Base-by-base conservation (phyloP, 2,888 invertebrate genomes). In the Dendrolimus pini region DNA sequence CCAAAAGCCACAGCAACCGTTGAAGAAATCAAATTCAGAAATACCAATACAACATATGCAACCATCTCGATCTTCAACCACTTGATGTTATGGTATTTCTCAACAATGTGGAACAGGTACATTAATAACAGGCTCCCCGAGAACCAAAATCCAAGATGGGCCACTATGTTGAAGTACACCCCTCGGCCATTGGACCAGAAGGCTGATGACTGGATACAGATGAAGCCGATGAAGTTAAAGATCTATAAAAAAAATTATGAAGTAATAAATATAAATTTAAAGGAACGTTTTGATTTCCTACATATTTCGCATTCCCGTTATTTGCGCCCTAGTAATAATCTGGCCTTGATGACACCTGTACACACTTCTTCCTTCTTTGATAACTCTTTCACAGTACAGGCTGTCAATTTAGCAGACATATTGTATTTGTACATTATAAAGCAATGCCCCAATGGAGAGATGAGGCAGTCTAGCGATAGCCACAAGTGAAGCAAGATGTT, bases 1-100 rank as follows among this genome's bases (percentile, higher is more conserved):
- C 91, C 92, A 62, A 91, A 93, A 0, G 94, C 93, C 1, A 95
- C 94, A 6, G 93, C 94, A 58, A 96, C 92, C 10, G 94, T 92
- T 0, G 96, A 93, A 0, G 96, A 95, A 56, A 96, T 93, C 63
- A 97, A 86, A 74, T 96, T 96, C 67, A 95, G 91, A 55, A 94
- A 85, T 8, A 94, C 90, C 93, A 95, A 94, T 9, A 94, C 68
- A 0, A 92, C 91, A 73, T 94, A 94, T 71, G 92, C 95, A n/a
- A 93, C 85, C 77, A 96, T 92, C 83, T 97, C 97, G 65, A 95
- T 93, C 80, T 95, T 94, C 61, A 97, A 83, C 97, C 97, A 97
- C 30, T 96, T 96, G 66, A 97, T 92, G 75, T 93, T 94, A 74
- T 94, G 94, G 70, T 95, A 93, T 73, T 94, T 95, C 82, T 97